Evolutionary conservation across 2,888 invertebrate species (phyloP).

Genomic region (Hymenopus coronatus): DNA sequence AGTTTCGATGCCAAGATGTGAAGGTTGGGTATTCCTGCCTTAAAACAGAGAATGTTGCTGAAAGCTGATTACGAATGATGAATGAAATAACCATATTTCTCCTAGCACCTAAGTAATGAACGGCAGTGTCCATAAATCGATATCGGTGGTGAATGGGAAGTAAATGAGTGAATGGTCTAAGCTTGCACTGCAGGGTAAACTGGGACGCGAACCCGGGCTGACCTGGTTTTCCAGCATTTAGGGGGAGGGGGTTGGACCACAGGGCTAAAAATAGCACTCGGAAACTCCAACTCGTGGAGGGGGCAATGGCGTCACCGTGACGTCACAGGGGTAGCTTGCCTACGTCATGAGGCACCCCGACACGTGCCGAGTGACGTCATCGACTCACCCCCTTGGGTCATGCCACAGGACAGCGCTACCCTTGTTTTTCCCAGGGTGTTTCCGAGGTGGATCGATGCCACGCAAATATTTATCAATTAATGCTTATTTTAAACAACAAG

Average conservation of each 20-base stretch:
- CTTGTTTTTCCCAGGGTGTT: not conserved
- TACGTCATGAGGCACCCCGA: conserved; percentile 9
- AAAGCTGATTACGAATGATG: not conserved
- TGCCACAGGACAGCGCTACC: not conserved
- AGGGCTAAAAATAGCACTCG: conserved; percentile 18
- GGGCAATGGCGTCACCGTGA: conserved; percentile 6
- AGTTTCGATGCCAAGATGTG: too few species aligned
- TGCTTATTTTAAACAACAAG: too few species aligned
- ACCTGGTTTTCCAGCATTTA: not conserved
- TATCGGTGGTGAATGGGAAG: not conserved
- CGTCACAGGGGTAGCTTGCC: not conserved
- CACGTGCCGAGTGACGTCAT: conserved; percentile 18
- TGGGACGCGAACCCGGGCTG: not conserved
- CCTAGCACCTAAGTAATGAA: not conserved
- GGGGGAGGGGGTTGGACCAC: not conserved
- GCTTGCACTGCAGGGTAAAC: not conserved
- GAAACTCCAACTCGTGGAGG: not conserved
- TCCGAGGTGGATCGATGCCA: too few species aligned
- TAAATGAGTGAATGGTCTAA: not conserved
- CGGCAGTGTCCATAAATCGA: not conserved
- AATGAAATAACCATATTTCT: not conserved
- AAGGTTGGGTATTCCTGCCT: too few species aligned
- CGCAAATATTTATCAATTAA: too few species aligned
- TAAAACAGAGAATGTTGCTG: too few species aligned
- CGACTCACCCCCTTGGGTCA: conserved; percentile 10